Base-by-base conservation (phyloP, 2,797 vertebrate genomes). In the Epinephelus malabaricus region DNA sequence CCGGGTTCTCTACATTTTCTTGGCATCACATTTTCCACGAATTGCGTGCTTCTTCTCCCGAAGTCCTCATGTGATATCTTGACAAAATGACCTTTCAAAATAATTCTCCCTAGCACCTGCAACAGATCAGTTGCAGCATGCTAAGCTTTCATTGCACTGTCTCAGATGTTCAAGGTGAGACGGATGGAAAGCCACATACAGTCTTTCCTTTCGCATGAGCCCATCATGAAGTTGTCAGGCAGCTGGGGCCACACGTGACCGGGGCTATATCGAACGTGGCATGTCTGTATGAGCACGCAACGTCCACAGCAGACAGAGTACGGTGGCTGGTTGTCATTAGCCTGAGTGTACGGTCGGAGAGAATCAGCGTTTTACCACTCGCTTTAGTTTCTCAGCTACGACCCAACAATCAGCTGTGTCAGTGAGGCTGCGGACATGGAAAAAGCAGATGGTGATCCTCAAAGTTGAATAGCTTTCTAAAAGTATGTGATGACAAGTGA, bases 91-190 rank as follows among this genome's bases (percentile, higher is more conserved):
- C 76, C 82, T 82, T 69, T 69, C 38, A 17, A 10, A 60, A 74
- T 82, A 82, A 76, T 73, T 85, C 62, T 73, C 47, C 51, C 45
- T 0, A 54, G 80, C 85, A 82, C 88, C 86, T 88, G 88, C 78
- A 79, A 47, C 72, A 69, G 83, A 86, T 81, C 80, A 75, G 80
- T 69, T 76, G 85, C 80, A 78, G 83, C 79, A 59, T 67, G 74
- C 71, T 86, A 81, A 83, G 87, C 88, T 85, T 84, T 78, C 59
- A 62, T 70, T 73, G 82, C 78, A 19, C 78, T 45, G 82, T 87
- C 86, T 88, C 81, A 60, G 84, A 84, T 86, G 87, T 87, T 90
- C 87, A 88, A 92, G 86, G 92, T 89, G 87, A 88, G 83, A 86
- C 51, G 79, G 82, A 81, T 49, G 64, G 58, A 85, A 78, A 84